Conservation (phyloP, 1,140 invertebrate genomes). For the Archivesica marissinica region DNA sequence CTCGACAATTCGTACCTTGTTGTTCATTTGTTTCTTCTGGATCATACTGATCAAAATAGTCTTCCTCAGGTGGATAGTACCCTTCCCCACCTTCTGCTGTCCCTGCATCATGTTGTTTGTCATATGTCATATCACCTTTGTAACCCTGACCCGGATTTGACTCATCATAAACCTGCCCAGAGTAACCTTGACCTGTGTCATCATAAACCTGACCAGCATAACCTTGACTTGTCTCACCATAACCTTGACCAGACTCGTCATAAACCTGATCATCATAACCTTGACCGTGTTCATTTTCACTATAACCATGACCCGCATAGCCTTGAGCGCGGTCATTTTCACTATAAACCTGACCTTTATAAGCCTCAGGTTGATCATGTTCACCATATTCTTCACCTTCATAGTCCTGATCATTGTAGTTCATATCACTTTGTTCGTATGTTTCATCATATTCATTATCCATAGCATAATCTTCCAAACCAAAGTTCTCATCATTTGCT, state of each 20-base stretch:
- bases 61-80: background rate
- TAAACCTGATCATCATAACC: background rate
- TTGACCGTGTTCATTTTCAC: background rate
- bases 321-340: no score
- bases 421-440: background rate
- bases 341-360: no score
- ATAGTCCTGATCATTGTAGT: conserved; percentile 6
- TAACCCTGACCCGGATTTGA: conserved; percentile 15
- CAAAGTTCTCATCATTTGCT: background rate
- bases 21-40: background rate
- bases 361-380: no score
- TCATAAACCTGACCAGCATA: background rate
- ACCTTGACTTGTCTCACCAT: background rate
- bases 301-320: background rate
- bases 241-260: background rate
- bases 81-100: background rate
- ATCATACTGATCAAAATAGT: conserved; percentile 5
- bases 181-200: conserved; percentile 18
- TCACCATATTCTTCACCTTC: no score
- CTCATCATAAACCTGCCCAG: no score
- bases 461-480: conserved; percentile 8
- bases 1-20: background rate
- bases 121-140: background rate
- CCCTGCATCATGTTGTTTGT: background rate
- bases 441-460: conserved; percentile 2